A percentile compares a stretch with the other conserved stretches of the same genome.
Conservation (phyloP, 2,888 invertebrate genomes). For the Elmis aenea region DNA sequence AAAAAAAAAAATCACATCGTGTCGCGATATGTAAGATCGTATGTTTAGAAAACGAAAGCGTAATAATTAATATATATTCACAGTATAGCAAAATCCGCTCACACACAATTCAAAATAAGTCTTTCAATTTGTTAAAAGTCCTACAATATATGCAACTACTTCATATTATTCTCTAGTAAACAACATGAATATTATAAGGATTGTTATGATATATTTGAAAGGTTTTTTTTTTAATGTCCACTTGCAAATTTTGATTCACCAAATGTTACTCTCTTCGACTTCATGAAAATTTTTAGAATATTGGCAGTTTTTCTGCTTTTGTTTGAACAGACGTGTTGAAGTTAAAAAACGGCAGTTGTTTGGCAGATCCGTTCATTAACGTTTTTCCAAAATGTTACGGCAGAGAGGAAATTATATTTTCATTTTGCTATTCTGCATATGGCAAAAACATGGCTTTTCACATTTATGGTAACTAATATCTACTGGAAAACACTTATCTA, state of each 20-base stretch:
- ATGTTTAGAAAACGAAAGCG: background rate
- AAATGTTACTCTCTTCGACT: slow-evolving; percentile 5
- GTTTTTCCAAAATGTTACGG: background rate
- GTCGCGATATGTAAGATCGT: background rate
- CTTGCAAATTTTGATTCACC: slow-evolving; percentile 20
- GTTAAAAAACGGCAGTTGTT: slow-evolving; percentile 1
- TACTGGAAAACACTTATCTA: slow-evolving; percentile 30
- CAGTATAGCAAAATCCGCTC: slow-evolving; percentile 33
- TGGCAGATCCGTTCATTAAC: background rate
- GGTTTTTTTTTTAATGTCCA: slow-evolving; percentile 8
- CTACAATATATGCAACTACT: slow-evolving; percentile 31
- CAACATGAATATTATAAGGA: slow-evolving; percentile 27
- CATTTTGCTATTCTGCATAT: slow-evolving; percentile 32
- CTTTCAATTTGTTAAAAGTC: slow-evolving; percentile 44
- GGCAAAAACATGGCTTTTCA: slow-evolving; percentile 38
- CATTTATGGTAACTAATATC: slow-evolving; percentile 26
- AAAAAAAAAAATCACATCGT: background rate
- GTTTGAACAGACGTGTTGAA: background rate
- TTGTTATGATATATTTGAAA: slow-evolving; percentile 25
- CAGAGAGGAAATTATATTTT: slow-evolving; percentile 5
- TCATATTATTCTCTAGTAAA: slow-evolving; percentile 30
- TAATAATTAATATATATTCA: slow-evolving; percentile 26
- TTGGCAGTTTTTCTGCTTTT: slow-evolving; percentile 15
- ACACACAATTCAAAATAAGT: slow-evolving; percentile 43
- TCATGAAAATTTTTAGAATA: slow-evolving; percentile 11